These are phyloP conservation scores for Crotophaga sulcirostris DNA, from an alignment of 2,113 vertebrate species.

Conservation along the genomic window DNA sequence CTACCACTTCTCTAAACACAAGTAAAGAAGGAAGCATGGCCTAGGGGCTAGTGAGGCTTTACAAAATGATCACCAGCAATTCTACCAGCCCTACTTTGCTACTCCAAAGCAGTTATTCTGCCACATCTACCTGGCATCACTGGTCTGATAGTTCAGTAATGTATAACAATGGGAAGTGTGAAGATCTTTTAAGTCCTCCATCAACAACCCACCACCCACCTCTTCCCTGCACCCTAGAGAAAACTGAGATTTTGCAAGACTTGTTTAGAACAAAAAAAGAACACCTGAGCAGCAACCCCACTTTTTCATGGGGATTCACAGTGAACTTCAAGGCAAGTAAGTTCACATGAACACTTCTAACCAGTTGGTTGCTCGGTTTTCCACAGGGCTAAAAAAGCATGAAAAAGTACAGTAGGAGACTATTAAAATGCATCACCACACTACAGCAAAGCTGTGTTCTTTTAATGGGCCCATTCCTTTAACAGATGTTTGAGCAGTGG, in stretches of 20 bases:
- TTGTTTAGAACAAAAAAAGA: neutral
- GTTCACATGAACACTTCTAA: neutral
- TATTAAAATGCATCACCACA: constrained; percentile 52
- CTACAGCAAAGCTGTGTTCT: neutral
- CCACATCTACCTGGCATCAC: neutral
- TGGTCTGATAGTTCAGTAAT: neutral
- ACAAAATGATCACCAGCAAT: neutral
- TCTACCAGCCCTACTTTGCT: neutral
- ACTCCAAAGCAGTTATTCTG: neutral
- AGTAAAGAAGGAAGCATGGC: neutral
- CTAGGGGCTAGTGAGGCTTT: neutral
- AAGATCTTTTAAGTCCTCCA: neutral
- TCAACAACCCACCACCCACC: neutral
- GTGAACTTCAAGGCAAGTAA: neutral
- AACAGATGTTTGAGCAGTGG: constrained; percentile 53
- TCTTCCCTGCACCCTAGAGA: neutral
- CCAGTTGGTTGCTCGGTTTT: neutral
- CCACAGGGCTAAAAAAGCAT: neutral
- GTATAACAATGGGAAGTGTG: neutral
- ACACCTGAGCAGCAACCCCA: neutral
- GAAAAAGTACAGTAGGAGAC: neutral
- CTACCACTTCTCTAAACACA: neutral
- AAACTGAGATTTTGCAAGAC: neutral
- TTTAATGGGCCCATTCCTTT: constrained; percentile 43
- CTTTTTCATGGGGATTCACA: neutral